Evolutionary conservation across 2,113 vertebrate genomes (phyloP).

Genomic region (Crocuta crocuta): DNA sequence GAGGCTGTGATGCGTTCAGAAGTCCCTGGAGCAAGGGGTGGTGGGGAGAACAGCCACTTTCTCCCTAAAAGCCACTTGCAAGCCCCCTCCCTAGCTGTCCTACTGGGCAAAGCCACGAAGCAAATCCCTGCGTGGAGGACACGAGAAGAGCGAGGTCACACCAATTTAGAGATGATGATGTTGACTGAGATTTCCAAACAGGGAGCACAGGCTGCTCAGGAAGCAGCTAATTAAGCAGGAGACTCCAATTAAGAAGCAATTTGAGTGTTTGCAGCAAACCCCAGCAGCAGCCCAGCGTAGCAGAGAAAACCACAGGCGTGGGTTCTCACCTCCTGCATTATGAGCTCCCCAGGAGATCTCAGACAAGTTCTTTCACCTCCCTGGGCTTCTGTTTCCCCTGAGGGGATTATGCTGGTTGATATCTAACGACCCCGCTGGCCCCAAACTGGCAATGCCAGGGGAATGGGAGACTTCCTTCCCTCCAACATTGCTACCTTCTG

Average conservation of each 20-base stretch:
- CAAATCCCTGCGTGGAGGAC: not conserved
- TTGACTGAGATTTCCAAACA: constrained; percentile 23
- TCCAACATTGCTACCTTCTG: not conserved
- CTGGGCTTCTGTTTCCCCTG: not conserved
- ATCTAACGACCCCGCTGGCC: not conserved
- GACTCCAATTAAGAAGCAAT: constrained; percentile 65
- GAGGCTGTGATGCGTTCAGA: not conserved
- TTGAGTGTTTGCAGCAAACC: constrained; percentile 38
- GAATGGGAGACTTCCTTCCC: not conserved
- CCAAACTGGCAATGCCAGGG: not conserved
- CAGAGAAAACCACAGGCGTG: not conserved
- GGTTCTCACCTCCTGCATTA: not conserved
- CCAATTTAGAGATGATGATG: not conserved
- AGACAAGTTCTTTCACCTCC: not conserved
- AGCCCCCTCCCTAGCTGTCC: not conserved
- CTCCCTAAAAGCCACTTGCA: fast-evolving
- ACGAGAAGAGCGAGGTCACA: not conserved
- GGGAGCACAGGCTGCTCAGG: constrained; percentile 4
- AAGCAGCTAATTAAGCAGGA: constrained; percentile 55
- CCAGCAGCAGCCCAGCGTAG: not conserved
- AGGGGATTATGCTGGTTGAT: not conserved
- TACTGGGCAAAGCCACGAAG: not conserved
- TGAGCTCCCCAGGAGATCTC: not conserved
- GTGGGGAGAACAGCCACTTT: not conserved
- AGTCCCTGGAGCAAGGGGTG: not conserved